Evolutionary conservation across 2,797 vertebrate species (phyloP).

Genomic region (Tokudaia tokunoshimensis): DNA sequence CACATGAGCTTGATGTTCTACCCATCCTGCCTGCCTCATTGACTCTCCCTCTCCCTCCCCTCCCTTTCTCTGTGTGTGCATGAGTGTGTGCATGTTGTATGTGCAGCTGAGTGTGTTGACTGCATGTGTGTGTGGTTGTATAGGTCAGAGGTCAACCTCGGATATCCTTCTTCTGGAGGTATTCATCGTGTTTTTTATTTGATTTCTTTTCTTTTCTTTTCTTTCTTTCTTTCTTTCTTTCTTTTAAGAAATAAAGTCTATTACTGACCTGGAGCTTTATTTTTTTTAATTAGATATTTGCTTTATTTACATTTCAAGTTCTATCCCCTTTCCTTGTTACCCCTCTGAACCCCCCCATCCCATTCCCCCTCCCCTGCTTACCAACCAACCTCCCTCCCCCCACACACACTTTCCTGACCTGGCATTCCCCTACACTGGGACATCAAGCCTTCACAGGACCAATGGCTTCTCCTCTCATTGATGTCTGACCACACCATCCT

Average conservation of each 20-base stretch:
- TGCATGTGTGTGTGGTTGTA: not conserved
- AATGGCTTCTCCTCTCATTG: no score
- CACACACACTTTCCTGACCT: no score
- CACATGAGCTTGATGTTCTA: not conserved
- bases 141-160: not conserved
- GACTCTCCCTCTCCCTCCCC: not conserved
- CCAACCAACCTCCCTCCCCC: no score
- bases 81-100: not conserved
- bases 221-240: no score
- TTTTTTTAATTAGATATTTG: no score
- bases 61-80: not conserved
- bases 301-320: no score
- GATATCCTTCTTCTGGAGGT: not conserved
- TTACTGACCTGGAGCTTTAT: not conserved
- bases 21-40: not conserved
- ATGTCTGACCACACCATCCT: no score
- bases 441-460: no score
- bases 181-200: not conserved
- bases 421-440: no score
- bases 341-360: no score
- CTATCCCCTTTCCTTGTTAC: no score
- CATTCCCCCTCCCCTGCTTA: no score
- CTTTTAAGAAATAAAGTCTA: not conserved
- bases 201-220: not conserved
- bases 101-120: not conserved